Evolutionary conservation across 37 sponge, comb jelly and placozoan species (phyloP).

Genomic region (Mnemiopsis leidyi): DNA sequence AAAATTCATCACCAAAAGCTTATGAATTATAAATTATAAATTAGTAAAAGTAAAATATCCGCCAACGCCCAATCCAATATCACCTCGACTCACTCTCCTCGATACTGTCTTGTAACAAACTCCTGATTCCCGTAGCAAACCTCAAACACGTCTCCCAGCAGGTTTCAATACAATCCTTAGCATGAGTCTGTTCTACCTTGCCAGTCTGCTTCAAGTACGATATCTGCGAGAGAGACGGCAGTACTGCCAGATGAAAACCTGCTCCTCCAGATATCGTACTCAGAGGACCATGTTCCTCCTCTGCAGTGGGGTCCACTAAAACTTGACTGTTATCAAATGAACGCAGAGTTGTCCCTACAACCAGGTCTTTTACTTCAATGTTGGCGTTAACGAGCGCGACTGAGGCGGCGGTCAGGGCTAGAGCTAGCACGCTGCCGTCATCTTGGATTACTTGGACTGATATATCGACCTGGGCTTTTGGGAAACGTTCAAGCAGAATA

Average conservation of each 20-base stretch:
- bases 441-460: conserved; percentile 49
- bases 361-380: conserved; percentile 49
- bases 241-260: conserved; percentile 31
- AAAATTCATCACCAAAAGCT: too few relatives aligned
- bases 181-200: conserved; percentile 25
- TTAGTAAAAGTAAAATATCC: background rate
- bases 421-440: conserved; percentile 19
- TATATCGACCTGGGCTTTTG: conserved; percentile 44
- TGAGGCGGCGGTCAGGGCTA: conserved; percentile 62
- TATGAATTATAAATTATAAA: background rate
- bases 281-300: conserved; percentile 18
- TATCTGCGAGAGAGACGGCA: conserved; percentile 50
- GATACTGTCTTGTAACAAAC: background rate
- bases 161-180: conserved; percentile 55
- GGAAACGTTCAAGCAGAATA: conserved; percentile 24
- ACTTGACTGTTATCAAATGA: background rate
- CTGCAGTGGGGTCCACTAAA: conserved; percentile 32
- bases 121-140: conserved; percentile 32
- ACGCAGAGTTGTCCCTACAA: conserved; percentile 28
- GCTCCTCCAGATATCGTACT: background rate
- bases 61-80: background rate
- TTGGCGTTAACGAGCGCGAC: conserved; percentile 41
- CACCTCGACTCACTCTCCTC: background rate
- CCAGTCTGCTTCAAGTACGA: conserved; percentile 45
- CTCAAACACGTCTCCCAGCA: conserved; percentile 47